Evolutionary conservation across 2,797 vertebrate genomes (phyloP).

Genomic region (Leptodactylus fallax): DNA sequence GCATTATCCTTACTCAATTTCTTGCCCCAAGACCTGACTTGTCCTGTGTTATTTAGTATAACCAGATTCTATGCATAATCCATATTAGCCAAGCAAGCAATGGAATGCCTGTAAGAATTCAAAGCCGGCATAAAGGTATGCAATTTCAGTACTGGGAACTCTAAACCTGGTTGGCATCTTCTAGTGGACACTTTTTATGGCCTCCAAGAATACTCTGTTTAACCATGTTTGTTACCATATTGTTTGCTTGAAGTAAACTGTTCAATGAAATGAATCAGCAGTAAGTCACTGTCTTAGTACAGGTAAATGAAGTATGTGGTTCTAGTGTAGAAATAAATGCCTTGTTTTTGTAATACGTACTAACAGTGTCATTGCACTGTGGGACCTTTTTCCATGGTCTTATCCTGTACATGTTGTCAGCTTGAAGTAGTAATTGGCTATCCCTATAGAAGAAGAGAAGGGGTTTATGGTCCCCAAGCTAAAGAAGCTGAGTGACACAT

Average conservation of each 20-base stretch:
- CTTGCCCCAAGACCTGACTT: too few species aligned
- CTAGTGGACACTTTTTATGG: too few species aligned
- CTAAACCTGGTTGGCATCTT: too few species aligned
- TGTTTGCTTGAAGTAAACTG: background rate
- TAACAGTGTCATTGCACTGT: slow-evolving; percentile 21
- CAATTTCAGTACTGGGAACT: background rate
- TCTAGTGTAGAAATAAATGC: slow-evolving; percentile 1
- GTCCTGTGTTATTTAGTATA: background rate
- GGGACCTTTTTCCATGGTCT: slow-evolving; percentile 40
- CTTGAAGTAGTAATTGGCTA: slow-evolving; percentile 57
- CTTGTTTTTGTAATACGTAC: slow-evolving; percentile 35
- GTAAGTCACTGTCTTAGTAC: background rate
- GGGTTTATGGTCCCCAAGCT: slow-evolving; percentile 49
- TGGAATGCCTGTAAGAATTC: background rate
- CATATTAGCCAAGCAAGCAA: background rate
- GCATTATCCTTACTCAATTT: background rate
- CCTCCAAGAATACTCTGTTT: too few species aligned
- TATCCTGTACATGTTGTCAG: slow-evolving; percentile 41
- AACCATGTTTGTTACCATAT: background rate
- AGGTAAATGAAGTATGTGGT: background rate
- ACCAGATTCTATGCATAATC: background rate
- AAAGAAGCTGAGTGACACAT: slow-evolving; percentile 44
- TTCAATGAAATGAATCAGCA: background rate
- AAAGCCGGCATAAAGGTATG: background rate
- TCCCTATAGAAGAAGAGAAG: slow-evolving; percentile 48